Conservation (phyloP, 2,113 vertebrate species). For the Rhinoptilus africanus region DNA sequence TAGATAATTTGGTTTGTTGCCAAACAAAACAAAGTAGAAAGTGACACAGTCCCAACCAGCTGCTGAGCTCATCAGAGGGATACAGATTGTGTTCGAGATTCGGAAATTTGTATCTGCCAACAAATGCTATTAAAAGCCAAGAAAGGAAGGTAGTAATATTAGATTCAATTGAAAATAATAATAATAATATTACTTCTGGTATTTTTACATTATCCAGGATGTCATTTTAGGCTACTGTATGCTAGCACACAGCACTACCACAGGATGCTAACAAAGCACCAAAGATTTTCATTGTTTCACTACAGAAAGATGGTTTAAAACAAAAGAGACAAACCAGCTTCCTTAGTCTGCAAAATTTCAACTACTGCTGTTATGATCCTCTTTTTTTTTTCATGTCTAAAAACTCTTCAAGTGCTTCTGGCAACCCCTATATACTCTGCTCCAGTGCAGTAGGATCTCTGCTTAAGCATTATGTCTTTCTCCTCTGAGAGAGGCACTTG, state of each 20-base stretch:
- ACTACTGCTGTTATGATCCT: accelerated
- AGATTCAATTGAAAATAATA: not conserved
- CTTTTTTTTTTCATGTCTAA: not conserved
- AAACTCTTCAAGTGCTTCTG: not conserved
- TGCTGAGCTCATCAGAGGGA: not conserved
- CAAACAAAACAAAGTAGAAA: not conserved
- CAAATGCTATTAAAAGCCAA: not conserved
- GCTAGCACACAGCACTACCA: not conserved
- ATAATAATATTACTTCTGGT: not conserved
- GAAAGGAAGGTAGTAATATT: not conserved
- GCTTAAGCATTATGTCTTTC: not conserved
- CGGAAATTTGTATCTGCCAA: not conserved
- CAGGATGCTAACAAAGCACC: not conserved
- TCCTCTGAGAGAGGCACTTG: not conserved
- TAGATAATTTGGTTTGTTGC: not conserved
- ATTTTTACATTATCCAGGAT: not conserved
- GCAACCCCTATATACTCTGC: not conserved
- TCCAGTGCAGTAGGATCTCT: not conserved
- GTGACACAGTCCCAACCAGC: not conserved
- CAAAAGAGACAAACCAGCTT: not conserved
- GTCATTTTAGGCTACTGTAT: not conserved
- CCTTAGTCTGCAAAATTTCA: not conserved
- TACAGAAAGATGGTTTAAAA: not conserved
- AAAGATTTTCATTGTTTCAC: not conserved
- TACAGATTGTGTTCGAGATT: not conserved